Base-by-base conservation (phyloP, 2,113 vertebrate genomes). In the Aphyosemion australe region DNA sequence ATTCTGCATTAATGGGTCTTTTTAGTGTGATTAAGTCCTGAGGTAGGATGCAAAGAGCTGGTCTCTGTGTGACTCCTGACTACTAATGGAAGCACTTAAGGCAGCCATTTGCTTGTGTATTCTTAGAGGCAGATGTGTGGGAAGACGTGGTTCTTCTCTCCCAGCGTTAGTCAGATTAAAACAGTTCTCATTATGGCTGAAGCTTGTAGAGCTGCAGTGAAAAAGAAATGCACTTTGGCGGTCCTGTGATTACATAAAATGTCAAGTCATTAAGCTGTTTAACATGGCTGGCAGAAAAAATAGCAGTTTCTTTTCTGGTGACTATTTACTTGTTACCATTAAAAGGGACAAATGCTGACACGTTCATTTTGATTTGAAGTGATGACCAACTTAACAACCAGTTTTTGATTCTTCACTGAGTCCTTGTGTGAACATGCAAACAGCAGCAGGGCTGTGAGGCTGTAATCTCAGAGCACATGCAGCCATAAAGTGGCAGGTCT, bases 21-120 rank as follows among this genome's bases (percentile, higher is more conserved):
- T 48, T 62, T 69, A 45, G 61, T 71, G 43, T 74, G 69, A 82
- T 75, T 70, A 78, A 82, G 12, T 34, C 48, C 6, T 42, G 26
- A 57, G 45, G 65, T 41, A 34, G 7, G 0, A 18, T 60, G 67
- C 11, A 39, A 34, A 69, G 46, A 3, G 12, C 31, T 45, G 8
- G 8, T 66, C 42, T 58, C 43, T 61, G 18, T 60, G 46, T 69
- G 34, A 54, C 39, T 54, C 10, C 39, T 37, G 16, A 32, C 20
- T 20, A 11, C 41, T 76, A 58, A 79, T 69, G 21, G 34, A 59
- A 58, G 59, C 82, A 63, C 74, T 75, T 58, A 58, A 42, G 20
- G 63, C 34, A 49, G 37, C 34, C n/a, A 37, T 50, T 56, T 37
- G 18, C 45, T 39, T 19, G 15, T 55, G 10, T 50, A 0, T 37